Evolutionary conservation across 2,888 invertebrate genomes (phyloP), one percentile per base, ranked within the genome.

Genomic region (Sabellastarte sp.): DNA sequence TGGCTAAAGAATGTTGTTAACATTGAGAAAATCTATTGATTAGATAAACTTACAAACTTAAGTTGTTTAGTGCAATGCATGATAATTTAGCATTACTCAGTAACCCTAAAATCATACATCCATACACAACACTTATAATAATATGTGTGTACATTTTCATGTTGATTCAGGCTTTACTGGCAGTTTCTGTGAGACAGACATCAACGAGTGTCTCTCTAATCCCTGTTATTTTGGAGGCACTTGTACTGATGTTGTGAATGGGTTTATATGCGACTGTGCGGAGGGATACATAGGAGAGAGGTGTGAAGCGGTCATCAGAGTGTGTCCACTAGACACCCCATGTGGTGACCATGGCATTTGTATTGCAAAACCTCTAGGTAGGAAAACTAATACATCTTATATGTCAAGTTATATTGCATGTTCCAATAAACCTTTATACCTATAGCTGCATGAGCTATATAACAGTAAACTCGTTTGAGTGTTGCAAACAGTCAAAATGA

Each of bases 281-380:
- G 61, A 68, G 4, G 74, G 74, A 2, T 74, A 69, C 64, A 74
- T 75, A 53, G 77, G 77, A 3, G 30, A 58, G 1, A 61, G 67
- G 5, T 77, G 77, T 63, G 72, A 73, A 59, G 77, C 74, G 0
- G 69, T 76, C 20, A 66, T 75, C 20, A 64, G 76, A 57, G 67
- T 70, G 57, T 78, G 77, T 67, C 63, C 67, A 32, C 63, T 69
- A 53, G 61, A 66, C 52, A 67, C 73, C 52, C 78, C 76, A n/a
- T 80, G 80, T 69, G 67, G 73, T 3, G 67, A 71, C 29, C 73
- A 76, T 52, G 76, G 76, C 5, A 64, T 78, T 5, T 80, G 80
- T 72, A 74, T 77, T 32, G 78, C 79, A 50, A 73, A 73, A 33
- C 75, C 68, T 3, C 51, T 51, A 52, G 71, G 71, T 71, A 57